These are phyloP conservation scores for Loris lydekkerianus DNA, from an alignment of 2,797 vertebrate species.

Conservation along the genomic window DNA sequence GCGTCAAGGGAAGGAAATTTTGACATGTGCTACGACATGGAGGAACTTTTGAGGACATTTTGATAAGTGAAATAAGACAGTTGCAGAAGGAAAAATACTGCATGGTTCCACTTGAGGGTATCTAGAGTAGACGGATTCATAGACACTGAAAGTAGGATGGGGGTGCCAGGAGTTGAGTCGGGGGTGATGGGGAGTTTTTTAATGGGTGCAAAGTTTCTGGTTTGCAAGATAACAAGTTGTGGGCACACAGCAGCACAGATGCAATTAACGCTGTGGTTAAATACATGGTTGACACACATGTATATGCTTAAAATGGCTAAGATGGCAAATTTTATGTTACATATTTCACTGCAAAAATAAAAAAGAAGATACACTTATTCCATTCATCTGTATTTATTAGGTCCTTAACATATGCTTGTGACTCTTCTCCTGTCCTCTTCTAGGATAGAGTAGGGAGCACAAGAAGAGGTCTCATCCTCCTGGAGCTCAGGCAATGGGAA, in stretches of 20 bases:
- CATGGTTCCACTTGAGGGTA: neutral
- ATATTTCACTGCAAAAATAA: neutral
- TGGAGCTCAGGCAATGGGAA: neutral
- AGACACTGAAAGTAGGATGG: neutral
- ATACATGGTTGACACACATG: neutral
- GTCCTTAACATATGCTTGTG: neutral
- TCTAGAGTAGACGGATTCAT: neutral
- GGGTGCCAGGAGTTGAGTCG: neutral
- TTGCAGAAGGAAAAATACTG: neutral
- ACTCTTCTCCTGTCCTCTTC: neutral
- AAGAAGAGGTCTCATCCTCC: neutral
- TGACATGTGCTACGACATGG: no score
- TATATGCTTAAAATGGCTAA: neutral
- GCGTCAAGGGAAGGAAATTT: neutral
- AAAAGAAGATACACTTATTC: neutral
- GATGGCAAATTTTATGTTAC: neutral
- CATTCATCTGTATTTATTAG: neutral
- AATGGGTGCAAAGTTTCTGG: neutral
- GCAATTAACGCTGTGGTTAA: neutral
- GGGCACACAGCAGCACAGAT: accelerated
- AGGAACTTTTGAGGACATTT: neutral
- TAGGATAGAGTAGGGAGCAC: neutral
- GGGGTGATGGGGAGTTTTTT: neutral
- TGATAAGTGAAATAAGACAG: neutral
- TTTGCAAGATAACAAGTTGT: neutral